Percentiles rank a stretch among this genome's conserved stretches.
Conservation (phyloP, 2,113 vertebrate genomes). For the Lota lota region DNA sequence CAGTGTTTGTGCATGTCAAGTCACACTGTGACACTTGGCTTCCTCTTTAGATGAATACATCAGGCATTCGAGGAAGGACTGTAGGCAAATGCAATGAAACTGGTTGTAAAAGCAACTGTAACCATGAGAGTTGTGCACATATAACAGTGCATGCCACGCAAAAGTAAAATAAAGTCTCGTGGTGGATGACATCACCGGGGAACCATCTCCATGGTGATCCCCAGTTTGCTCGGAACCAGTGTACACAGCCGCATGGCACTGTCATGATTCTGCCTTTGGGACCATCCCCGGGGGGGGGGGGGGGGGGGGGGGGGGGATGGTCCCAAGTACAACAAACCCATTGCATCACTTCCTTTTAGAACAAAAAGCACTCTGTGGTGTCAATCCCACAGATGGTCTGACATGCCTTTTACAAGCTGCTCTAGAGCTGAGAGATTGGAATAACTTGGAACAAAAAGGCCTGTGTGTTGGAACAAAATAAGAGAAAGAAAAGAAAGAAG, state of each 20-base stretch:
- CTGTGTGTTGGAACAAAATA: conserved; percentile 38
- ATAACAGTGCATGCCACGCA: neutral
- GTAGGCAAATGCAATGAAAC: neutral
- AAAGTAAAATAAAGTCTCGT: conserved; percentile 3
- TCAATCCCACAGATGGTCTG: conserved; percentile 32
- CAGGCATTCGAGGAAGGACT: neutral
- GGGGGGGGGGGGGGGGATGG: neutral
- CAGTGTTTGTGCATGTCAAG: too few species aligned
- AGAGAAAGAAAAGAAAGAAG: neutral
- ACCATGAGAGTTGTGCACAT: neutral
- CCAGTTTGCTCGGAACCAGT: conserved; percentile 30
- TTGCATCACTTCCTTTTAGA: conserved; percentile 58
- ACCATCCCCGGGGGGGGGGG: conserved; percentile 19
- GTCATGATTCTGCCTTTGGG: conserved; percentile 20
- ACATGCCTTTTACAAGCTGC: conserved; percentile 26
- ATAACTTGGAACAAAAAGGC: conserved; percentile 44
- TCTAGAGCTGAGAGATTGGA: conserved; percentile 10
- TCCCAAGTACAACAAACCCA: conserved; percentile 24
- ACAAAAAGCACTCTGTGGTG: conserved; percentile 57
- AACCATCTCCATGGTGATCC: conserved; percentile 38
- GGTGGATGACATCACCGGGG: conserved; percentile 23
- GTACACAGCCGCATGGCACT: conserved; percentile 35
- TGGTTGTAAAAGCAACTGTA: neutral
- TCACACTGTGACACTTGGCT: neutral
- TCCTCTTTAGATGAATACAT: neutral